These are phyloP conservation scores for Chondrosia reniformis DNA, from an alignment of 37 sponge, comb jelly and placozoan genomes.

Conservation along the genomic window DNA sequence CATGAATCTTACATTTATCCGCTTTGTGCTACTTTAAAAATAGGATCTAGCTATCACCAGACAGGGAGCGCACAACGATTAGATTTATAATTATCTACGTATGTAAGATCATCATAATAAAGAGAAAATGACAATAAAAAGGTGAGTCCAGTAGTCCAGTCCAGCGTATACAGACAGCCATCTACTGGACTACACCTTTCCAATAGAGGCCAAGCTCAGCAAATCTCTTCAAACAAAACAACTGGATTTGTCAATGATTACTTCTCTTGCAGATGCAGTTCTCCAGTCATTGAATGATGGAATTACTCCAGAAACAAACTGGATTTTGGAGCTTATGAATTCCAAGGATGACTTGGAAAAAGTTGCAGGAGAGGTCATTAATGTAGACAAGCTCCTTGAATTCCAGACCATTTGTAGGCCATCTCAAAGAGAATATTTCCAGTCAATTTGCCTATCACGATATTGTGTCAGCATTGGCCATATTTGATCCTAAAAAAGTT, in stretches of 20 bases:
- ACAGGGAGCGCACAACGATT: no score
- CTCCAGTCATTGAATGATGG: slow-evolving; percentile 73
- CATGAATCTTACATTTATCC: no score
- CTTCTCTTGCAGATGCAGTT: slow-evolving; percentile 58
- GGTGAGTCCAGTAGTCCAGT: neutral
- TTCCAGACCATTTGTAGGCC: slow-evolving; percentile 52
- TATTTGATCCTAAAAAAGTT: slow-evolving; percentile 62
- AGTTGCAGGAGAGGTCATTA: slow-evolving; percentile 39
- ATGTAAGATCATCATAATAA: no score
- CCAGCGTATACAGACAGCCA: slow-evolving; percentile 25
- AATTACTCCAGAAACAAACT: slow-evolving; percentile 52
- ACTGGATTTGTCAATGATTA: slow-evolving; percentile 59
- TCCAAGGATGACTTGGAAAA: slow-evolving; percentile 22
- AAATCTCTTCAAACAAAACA: slow-evolving; percentile 55
- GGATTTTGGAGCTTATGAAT: slow-evolving; percentile 62
- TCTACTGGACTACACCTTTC: slow-evolving; percentile 51
- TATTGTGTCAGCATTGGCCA: slow-evolving; percentile 58
- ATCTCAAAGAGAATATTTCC: slow-evolving; percentile 58
- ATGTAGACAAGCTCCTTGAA: slow-evolving; percentile 23
- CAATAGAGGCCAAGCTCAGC: slow-evolving; percentile 61
- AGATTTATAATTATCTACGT: no score
- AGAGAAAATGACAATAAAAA: no score
- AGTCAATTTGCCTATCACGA: slow-evolving; percentile 47
- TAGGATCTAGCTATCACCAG: no score
- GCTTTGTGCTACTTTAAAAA: no score